These are phyloP conservation scores for Siderastrea radians DNA, from an alignment of 92 coral and sea anemone species.

Conservation along the genomic window DNA sequence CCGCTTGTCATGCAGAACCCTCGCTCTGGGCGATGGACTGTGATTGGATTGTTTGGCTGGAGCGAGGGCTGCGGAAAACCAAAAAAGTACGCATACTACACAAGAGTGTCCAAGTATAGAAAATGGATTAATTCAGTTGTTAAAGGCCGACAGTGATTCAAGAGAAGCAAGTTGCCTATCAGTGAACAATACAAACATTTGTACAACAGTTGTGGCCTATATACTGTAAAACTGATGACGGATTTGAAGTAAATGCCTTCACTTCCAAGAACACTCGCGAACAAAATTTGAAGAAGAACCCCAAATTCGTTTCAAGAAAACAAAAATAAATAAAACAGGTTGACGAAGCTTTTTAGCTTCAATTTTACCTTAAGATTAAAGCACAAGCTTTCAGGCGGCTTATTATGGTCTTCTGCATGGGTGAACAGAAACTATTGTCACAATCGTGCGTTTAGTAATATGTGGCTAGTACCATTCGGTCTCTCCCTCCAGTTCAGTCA, in stretches of 20 bases:
- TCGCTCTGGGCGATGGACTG: slow-evolving; percentile 88
- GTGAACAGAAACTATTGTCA: too few species aligned
- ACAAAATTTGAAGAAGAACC: not conserved
- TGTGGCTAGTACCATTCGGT: too few species aligned
- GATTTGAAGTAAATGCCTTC: not conserved
- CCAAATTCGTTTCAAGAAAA: not conserved
- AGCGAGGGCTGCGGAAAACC: slow-evolving; percentile 92
- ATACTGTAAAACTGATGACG: not conserved
- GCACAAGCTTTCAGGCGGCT: too few species aligned
- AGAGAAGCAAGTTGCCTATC: not conserved
- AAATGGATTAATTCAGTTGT: slow-evolving; percentile 83
- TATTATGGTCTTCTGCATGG: too few species aligned
- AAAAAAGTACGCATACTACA: slow-evolving; percentile 85
- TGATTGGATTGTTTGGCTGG: slow-evolving; percentile 92
- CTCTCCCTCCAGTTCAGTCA: too few species aligned
- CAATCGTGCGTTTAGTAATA: too few species aligned
- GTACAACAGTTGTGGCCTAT: not conserved
- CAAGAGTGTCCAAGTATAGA: slow-evolving; percentile 86
- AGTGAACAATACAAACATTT: not conserved
- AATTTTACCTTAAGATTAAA: too few species aligned
- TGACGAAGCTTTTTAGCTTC: too few species aligned
- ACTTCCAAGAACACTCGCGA: not conserved
- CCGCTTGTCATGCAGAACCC: slow-evolving; percentile 89
- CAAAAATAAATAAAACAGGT: not conserved
- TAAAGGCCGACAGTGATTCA: slow-evolving; percentile 34